Base-by-base conservation (phyloP, 2,113 vertebrate genomes). In the Triplophysa siluroides region DNA sequence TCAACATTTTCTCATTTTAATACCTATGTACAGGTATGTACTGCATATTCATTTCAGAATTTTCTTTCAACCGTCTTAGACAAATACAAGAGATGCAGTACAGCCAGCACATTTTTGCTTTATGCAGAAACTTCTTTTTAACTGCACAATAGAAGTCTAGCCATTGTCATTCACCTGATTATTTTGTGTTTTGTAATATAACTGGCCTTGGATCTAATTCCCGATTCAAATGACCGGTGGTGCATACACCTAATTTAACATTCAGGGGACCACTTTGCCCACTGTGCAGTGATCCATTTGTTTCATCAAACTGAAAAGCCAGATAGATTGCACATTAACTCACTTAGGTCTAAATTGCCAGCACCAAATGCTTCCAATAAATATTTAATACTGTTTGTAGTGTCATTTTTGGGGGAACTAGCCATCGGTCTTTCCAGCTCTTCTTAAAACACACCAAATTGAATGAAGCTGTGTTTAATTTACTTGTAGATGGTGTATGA, bases 231-330 rank as follows among this genome's bases (percentile, higher is more conserved):
- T 50, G 16, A 65, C 61, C 16, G 29, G 45, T 65, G 60, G 74
- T 52, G 43, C 43, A 65, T 77, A 33, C 74, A 52, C 64, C 74
- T 65, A 0, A 76, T 76, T 65, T 77, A 65, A 77, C 29, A 77
- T 77, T 52, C 74, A 77, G 62, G 12, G 24, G 45, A 45, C 45
- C 62, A 54, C 24, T 65, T 77, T 75, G 72, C 41, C 18, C 72
- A 76, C 61, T 52, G 45, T 65, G 43, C 74, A 65, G 60, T 65
- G 74, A 65, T 77, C 74, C 60, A 65, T 77, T 64, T 77, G 47
- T 65, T 63, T 77, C 74, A 65, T 65, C 62, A 77, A 77, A 65
- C 65, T 65, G 74, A 65, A 77, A 77, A 65, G 19, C 62, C 62
- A 77, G 23, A 77, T 54, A 77, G 62, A 65, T 65, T 52, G 45